phyloP scores from a whole-genome alignment of 1,140 invertebrate genomes.

The Bombus cullumanus region DNA sequence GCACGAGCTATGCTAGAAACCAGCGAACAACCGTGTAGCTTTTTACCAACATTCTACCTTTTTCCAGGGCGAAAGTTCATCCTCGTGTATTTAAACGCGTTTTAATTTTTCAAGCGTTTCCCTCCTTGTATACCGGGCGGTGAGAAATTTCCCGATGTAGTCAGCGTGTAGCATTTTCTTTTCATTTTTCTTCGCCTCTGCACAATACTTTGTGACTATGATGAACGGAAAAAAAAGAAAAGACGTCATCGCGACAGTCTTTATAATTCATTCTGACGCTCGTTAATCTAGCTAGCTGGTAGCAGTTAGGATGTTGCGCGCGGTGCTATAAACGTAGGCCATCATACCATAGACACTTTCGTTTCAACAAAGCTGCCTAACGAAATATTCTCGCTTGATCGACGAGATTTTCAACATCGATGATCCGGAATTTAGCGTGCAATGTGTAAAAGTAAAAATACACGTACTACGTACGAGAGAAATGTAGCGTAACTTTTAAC shows the following conservation, averaged over 20 bases:
- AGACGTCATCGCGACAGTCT: slow-evolving; percentile 26
- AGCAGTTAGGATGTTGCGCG: neutral
- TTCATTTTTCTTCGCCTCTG: neutral
- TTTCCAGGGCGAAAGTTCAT: neutral
- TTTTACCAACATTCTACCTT: neutral
- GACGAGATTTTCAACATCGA: slow-evolving; percentile 43
- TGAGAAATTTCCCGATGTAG: neutral
- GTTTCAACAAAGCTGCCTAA: slow-evolving; percentile 41
- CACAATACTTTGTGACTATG: neutral
- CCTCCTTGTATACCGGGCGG: neutral
- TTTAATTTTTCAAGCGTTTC: neutral
- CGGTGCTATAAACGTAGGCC: slow-evolving; percentile 5
- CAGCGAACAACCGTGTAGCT: neutral
- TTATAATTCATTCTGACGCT: slow-evolving; percentile 50
- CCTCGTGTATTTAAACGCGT: neutral
- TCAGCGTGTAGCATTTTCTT: neutral
- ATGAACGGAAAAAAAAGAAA: slow-evolving; percentile 24
- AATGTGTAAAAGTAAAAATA: slow-evolving; percentile 41
- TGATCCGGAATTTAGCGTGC: slow-evolving; percentile 45
- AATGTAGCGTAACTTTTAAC: slow-evolving; percentile 12
- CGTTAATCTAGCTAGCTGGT: slow-evolving; percentile 33
- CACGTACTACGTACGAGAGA: neutral
- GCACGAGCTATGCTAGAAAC: too few relatives aligned
- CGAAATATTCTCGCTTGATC: slow-evolving; percentile 39
- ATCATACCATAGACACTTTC: slow-evolving; percentile 21